Evolutionary conservation across 2,797 vertebrate species (phyloP), one percentile per base, ranked within the genome.

Genomic region (Dipus sagitta): DNA sequence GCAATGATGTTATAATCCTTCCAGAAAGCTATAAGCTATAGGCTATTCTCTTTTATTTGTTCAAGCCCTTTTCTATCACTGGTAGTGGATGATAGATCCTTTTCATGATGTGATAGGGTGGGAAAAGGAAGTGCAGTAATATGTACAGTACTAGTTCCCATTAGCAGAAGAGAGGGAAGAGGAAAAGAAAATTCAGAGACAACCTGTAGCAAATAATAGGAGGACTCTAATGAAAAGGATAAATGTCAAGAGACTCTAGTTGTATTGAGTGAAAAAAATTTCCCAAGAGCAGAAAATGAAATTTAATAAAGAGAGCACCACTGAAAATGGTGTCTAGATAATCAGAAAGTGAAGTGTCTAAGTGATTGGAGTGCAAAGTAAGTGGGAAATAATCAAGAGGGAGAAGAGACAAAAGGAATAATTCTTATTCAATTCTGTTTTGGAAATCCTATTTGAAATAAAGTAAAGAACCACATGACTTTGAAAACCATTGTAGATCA

Each of bases 161-260:
- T 42, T 83, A 94, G 58, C n/a, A 88, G 58, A 86, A 64, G 42
- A 94, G 52, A 96, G 62, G 42, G 72, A 89, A 74, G 86, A 0
- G 2, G 6, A 34, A 90, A 77, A n/a, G 62, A 96, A 95, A 93
- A 85, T 6, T 4, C 5, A 34, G 17, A 90, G 65, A 30, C 58
- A 90, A 86, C 38, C 52, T n/a, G 54, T 18, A 81, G 5, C 17
- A 96, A 88, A 82, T 68, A 96, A 95, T 75, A 84, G 83, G 86
- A 78, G 24, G 80, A 64, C 84, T 94, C 77, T 83, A 60, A 90
- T 91, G 64, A 93, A 94, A 94, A 81, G 68, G 67, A 88, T 92
- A 95, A 94, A 95, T 94, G 80, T 91, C 88, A 96, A 96, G 88
- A 87, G 71, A 24, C 58, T 92, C 38, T 88, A 62, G 52, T 60